phyloP scores from a whole-genome alignment of 1,140 invertebrate genomes.

The Coelopa frigida region DNA sequence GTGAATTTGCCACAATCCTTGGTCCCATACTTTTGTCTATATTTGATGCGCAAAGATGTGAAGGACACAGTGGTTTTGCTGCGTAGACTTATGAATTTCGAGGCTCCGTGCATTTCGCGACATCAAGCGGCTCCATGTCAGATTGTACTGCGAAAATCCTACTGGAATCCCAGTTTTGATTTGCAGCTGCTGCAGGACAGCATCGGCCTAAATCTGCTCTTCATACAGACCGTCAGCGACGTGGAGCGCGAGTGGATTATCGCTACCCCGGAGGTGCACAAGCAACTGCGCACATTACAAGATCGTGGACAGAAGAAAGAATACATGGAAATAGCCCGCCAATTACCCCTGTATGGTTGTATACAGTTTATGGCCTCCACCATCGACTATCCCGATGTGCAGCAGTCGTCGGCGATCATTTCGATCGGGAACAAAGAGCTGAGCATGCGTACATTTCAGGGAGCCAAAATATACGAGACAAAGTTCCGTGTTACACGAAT shows the following conservation, averaged over 20 bases:
- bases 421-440: constrained; percentile 73
- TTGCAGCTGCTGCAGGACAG: constrained; percentile 70
- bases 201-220: constrained; percentile 78
- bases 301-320: constrained; percentile 73
- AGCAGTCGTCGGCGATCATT: constrained; percentile 59
- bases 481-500: constrained; percentile 90
- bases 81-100: constrained; percentile 88
- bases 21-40: constrained; percentile 82
- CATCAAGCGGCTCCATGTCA: constrained; percentile 56
- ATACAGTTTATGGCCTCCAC: constrained; percentile 52
- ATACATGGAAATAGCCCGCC: constrained; percentile 74
- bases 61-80: constrained; percentile 67
- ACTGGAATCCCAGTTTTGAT: constrained; percentile 84
- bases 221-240: constrained; percentile 79
- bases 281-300: constrained; percentile 63
- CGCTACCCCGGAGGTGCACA: constrained; percentile 60
- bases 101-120: constrained; percentile 89
- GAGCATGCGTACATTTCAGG: constrained; percentile 54
- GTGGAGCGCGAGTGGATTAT: constrained; percentile 79
- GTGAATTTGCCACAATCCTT: constrained; percentile 71
- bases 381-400: constrained; percentile 66
- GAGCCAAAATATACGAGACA: constrained; percentile 60
- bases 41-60: constrained; percentile 70
- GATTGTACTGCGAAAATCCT: constrained; percentile 74
- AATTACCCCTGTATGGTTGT: constrained; percentile 81